Percentiles rank a stretch among this genome's conserved stretches.
These are phyloP conservation scores for Lateolabrax maculatus DNA, from an alignment of 2,797 vertebrate species.

Conservation along the genomic window DNA sequence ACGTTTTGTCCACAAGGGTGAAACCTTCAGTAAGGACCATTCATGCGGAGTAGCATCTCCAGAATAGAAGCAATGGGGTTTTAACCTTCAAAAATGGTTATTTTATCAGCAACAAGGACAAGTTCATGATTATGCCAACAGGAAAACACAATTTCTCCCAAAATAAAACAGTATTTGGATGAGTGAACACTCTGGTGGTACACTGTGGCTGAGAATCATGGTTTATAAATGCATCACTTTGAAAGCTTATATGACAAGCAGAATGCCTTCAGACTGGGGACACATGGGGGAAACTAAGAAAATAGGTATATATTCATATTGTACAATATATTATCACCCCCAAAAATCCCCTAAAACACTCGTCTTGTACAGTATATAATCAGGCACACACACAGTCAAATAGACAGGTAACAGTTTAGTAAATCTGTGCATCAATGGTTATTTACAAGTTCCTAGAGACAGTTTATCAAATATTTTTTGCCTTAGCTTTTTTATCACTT, in stretches of 20 bases:
- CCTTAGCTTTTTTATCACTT: conserved; percentile 37
- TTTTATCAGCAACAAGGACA: conserved; percentile 31
- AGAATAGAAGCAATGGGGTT: conserved; percentile 27
- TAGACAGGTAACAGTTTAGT: conserved; percentile 43
- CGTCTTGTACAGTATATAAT: not conserved
- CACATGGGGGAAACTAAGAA: conserved; percentile 40
- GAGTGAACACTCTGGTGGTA: conserved; percentile 40
- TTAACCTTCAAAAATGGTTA: conserved; percentile 45
- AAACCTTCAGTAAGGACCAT: conserved; percentile 34
- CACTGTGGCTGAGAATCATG: conserved; percentile 48
- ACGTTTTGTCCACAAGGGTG: conserved; percentile 24
- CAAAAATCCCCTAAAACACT: conserved; percentile 20
- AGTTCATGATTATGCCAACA: conserved; percentile 52
- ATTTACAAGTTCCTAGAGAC: conserved; percentile 40
- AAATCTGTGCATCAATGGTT: conserved; percentile 32
- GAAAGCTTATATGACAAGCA: conserved; percentile 60
- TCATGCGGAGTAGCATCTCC: conserved; percentile 32
- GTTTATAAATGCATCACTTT: conserved; percentile 68
- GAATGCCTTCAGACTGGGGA: conserved; percentile 48
- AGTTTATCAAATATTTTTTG: conserved; percentile 51
- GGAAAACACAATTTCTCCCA: conserved; percentile 39
- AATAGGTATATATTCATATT: conserved; percentile 28
- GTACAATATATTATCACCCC: conserved; percentile 7
- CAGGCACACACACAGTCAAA: conserved; percentile 14
- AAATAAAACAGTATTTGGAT: conserved; percentile 50